These are phyloP conservation scores for Poeciliopsis retropinna DNA, from an alignment of 2,113 vertebrate species.

Conservation along the genomic window DNA sequence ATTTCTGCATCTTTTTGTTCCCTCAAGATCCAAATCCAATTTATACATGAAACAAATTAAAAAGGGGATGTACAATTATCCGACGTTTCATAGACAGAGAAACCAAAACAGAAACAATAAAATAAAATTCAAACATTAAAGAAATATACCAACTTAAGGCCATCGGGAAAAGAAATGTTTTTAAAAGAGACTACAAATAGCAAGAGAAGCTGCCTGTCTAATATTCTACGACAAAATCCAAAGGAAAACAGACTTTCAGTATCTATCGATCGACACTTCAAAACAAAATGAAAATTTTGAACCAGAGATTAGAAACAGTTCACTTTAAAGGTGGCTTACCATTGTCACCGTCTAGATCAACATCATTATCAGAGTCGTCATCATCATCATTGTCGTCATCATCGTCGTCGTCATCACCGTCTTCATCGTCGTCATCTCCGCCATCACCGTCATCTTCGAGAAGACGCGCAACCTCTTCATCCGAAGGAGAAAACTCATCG, in stretches of 20 bases:
- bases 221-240: too few species aligned
- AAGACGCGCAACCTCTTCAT: conserved; percentile 91
- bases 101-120: too few species aligned
- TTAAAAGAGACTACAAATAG: too few species aligned
- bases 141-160: too few species aligned
- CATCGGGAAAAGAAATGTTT: too few species aligned
- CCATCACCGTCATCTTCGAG: conserved; percentile 90
- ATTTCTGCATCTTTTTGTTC: background rate
- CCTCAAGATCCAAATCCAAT: background rate
- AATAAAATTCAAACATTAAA: too few species aligned
- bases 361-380: conserved; percentile 83
- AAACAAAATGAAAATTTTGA: too few species aligned
- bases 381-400: conserved; percentile 81
- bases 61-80: background rate
- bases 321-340: conserved; percentile 80
- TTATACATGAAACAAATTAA: background rate
- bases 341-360: conserved; percentile 91
- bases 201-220: too few species aligned
- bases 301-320: too few species aligned
- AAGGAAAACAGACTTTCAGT: too few species aligned
- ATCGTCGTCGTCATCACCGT: conserved; percentile 52
- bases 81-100: too few species aligned
- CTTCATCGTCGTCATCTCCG: conserved; percentile 87
- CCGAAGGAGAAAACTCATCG: conserved; percentile 92
- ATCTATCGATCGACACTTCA: too few species aligned